Evolutionary conservation across 2,888 invertebrate species (phyloP), one percentile per base, ranked within the genome.

Genomic region (Mylabris sibirica): DNA sequence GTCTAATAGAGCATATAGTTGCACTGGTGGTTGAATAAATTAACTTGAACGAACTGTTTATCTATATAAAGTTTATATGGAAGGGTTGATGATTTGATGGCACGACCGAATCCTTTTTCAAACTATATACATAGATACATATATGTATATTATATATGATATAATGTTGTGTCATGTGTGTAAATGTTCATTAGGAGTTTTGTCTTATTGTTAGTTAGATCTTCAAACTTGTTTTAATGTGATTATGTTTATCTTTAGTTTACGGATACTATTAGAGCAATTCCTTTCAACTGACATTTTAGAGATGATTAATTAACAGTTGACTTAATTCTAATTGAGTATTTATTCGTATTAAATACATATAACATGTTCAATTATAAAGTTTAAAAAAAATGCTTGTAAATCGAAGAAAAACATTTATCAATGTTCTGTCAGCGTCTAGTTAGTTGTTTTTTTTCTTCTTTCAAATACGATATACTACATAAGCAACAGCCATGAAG

Each of bases 11-110:
- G 60, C 60, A 34, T 17, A 60, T 17, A 61, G 61, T 38, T 61
- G 61, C 38, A 61, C 30, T 30, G 30, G 17, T 61, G n/a, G 20
- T 8, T 61, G 24, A 61, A 61, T 61, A 38, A 61, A 38, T 35
- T 38, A 41, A 38, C 5, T 20, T 17, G 61, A 61, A 61, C 61
- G 61, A 35, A 61, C 61, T 35, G 22, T 38, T 41, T 38, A 61
- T 20, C 17, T 61, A 6, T 24, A 38, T 35, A 8, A 38, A 30
- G n/a, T 38, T 35, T 22, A 61, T 34, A 30, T 8, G 24, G 41
- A 24, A 38, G 61, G 17, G 20, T 61, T 61, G 20, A 35, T 22
- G 53, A 53, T 41, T 61, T 61, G 24, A 61, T 14, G 38, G 61
- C 61, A 61, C 61, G 61, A 61, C 8, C 20, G 61, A 53, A 22